These are phyloP conservation scores for Leptoclinus maculatus DNA, from an alignment of 2,797 vertebrate genomes.

Conservation along the genomic window DNA sequence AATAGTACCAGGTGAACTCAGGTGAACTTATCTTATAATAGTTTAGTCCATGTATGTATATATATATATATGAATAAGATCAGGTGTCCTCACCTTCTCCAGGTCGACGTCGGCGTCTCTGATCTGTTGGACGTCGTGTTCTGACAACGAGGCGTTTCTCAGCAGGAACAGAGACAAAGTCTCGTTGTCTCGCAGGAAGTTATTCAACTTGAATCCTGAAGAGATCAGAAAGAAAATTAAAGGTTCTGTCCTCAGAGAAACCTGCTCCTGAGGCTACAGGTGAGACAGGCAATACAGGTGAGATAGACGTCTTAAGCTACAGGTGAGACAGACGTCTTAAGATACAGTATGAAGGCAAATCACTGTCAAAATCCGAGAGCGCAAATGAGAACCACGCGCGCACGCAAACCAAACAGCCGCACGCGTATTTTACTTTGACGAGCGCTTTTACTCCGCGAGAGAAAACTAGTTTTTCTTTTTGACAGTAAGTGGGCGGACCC, in stretches of 20 bases:
- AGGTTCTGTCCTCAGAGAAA: slow-evolving; percentile 15
- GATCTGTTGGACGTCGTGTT: slow-evolving; percentile 79
- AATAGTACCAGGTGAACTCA: no score
- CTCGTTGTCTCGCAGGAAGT: slow-evolving; percentile 93
- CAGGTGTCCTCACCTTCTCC: slow-evolving; percentile 83
- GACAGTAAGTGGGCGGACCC: no score
- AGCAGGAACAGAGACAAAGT: slow-evolving; percentile 89
- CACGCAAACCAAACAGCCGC: no score
- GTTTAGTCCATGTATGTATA: no score
- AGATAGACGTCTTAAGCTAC: neutral
- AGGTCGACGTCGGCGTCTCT: slow-evolving; percentile 85
- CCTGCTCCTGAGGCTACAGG: neutral
- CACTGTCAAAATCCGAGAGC: no score
- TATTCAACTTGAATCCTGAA: slow-evolving; percentile 90
- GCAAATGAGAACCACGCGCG: no score
- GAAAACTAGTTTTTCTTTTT: no score
- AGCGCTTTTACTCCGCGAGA: no score
- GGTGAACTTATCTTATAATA: no score
- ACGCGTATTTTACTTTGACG: no score
- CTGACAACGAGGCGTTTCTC: slow-evolving; percentile 85
- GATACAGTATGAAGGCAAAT: no score
- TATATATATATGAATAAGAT: neutral
- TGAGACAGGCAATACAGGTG: neutral
- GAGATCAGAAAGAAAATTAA: slow-evolving; percentile 47
- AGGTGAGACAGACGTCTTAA: neutral